Evolutionary conservation across 2,113 vertebrate species (phyloP), one percentile per base, ranked within the genome.

Genomic region (Pelecanoides urinatrix): DNA sequence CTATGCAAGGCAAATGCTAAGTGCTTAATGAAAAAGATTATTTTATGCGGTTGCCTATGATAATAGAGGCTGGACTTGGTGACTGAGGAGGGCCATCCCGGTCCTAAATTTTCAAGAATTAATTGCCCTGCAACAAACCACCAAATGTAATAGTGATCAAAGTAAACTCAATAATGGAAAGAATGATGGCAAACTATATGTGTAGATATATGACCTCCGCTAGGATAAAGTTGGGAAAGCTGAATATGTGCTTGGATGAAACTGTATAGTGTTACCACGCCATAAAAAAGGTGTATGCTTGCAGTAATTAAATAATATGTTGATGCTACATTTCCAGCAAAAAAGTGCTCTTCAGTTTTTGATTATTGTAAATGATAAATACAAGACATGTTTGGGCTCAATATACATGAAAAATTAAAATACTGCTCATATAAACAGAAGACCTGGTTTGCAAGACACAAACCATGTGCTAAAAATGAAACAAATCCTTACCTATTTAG

Each of bases 271-370:
- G 86, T 59, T 76, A 32, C 50, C n/a, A 63, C 42, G 47, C 18
- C 27, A 63, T 29, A 40, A 45, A 90, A 68, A 71, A 68, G 61
- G n/a, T 32, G 47, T 63, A 47, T 56, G 32, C 14, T 92, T 94
- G 25, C 36, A 65, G 36, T 86, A 80, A 91, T 88, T 78, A 94
- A 79, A 88, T 56, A 34, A 45, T 36, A 66, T 23, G 32, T 72
- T 91, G 87, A 76, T 94, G 38, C 10, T 73, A 42, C 27, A 45
- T 93, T 92, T 92, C 47, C 36, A 81, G 83, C 6, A 47, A 79
- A 77, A 50, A 84, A 75, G 20, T n/a, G 44, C 30, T 92, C 30
- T 62, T 50, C 18, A 44, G 32, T 42, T 62, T 74, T 76, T 5
- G 0, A 27, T 70, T 80, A 61, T 49, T 36, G n/a, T 66, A 49